Percentiles rank a stretch among this genome's conserved stretches.
Conservation (phyloP, 2,888 invertebrate genomes). For the Pedicia rivosa region DNA sequence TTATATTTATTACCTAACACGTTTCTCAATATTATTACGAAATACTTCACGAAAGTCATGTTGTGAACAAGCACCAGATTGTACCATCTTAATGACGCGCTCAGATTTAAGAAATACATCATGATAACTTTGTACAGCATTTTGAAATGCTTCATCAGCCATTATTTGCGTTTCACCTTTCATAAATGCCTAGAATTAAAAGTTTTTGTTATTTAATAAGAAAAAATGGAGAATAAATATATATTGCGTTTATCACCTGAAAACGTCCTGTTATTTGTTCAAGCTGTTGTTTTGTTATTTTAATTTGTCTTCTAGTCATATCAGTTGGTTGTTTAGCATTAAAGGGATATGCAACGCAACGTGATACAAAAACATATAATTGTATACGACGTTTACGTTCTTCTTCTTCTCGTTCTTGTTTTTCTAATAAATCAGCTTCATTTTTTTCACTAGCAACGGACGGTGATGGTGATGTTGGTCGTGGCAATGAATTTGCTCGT, state of each 20-base stretch:
- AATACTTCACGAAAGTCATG: conserved; percentile 98
- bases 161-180: conserved; percentile 98
- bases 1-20: conserved; percentile 54
- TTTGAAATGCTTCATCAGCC: conserved; percentile 96
- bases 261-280: conserved; percentile 89
- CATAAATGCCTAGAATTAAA: too few species aligned
- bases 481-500: conserved; percentile 49
- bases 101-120: conserved; percentile 97
- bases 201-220: too few species aligned
- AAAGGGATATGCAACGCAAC: conserved; percentile 97
- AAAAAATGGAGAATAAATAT: too few species aligned
- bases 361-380: conserved; percentile 93
- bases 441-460: conserved; percentile 84
- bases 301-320: conserved; percentile 89
- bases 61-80: conserved; percentile 94
- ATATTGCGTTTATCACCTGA: too few species aligned
- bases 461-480: conserved; percentile 80
- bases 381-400: conserved; percentile 89
- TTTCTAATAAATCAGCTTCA: conserved; percentile 68
- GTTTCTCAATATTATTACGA: conserved; percentile 95
- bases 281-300: conserved; percentile 90
- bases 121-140: conserved; percentile 90
- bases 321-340: conserved; percentile 99
- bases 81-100: conserved; percentile 89
- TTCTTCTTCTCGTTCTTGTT: conserved; percentile 91